Base-by-base conservation (phyloP, 2,888 invertebrate species). In the Hesperia comma region DNA sequence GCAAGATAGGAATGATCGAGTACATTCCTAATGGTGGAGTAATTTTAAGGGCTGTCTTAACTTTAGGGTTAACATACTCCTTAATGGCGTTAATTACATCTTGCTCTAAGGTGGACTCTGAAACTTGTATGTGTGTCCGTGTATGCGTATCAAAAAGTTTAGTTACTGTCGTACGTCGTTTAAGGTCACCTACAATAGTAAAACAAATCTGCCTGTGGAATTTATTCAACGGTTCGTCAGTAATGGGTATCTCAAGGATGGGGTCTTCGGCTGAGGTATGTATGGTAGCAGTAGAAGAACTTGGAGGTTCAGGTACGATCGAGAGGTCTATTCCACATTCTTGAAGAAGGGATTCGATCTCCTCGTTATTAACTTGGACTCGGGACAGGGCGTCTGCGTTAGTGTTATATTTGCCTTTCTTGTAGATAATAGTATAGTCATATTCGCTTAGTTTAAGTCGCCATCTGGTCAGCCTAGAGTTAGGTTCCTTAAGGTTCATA, bases 401-500 rank as follows among this genome's bases (percentile, higher is more conserved):
- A 0, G 72, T 73, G 6, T 76, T 75, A 2, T 56, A 6, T 68
- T 69, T 73, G 0, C 74, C 74, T 55, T 75, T 76, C 70, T 76
- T 75, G 46, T 76, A 74, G 8, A 67, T 41, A 6, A 77, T 71
- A 0, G 71, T 60, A 49, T 60, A 76, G 15, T 76, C 69, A 15
- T 75, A 77, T 67, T 79, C 74, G 26, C 69, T 70, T 67, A 77
- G 63, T 63, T 73, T 77, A 8, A 84, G 58, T 15, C 78, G 67
- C 85, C 83, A 86, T 4, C 85, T 60, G 0, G 77, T 78, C 1
- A 84, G 68, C 69, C 82, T 74, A 0, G 80, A 79, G 37, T 79
- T 83, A 0, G 57, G 21, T 10, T 84, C 81, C 71, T 84, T 84
- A 0, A 82, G 56, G 0, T 70, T 75, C 71, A 82, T 77, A 0